Base-by-base conservation (phyloP, 2,113 vertebrate species). In the Sander lucioperca region DNA sequence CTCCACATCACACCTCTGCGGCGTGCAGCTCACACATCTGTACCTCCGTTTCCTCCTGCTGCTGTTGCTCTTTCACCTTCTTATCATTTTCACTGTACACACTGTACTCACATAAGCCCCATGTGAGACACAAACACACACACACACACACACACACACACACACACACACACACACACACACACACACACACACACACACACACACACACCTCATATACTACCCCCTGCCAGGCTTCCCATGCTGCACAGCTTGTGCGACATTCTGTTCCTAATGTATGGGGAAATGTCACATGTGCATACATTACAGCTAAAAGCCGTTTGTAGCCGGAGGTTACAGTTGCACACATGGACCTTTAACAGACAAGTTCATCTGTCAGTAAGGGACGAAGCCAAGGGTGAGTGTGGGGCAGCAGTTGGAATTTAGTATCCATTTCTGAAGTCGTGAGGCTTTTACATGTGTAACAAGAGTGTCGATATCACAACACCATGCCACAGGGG, bases 201-300 rank as follows among this genome's bases (percentile, higher is more conserved):
- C 51, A 62, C 25, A 47, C 21, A 47, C 14, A 64, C 77, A 12
- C 70, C 45, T 54, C 62, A 13, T 27, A 30, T 39, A 33, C 1
- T 6, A 14, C 85, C 43, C 62, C 86, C 75, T 53, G 73, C 74
- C 33, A 53, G 54, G 72, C 45, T 82, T 81, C 71, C 70, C 51
- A 5, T 57, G 79, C 83, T 75, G 68, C 72, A 43, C 82, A 91
- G 88, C 82, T 56, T 82, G 80, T 79, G 71, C 83, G 84, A 89
- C 84, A 89, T 82, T 92, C 69, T 82, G 39, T 68, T 83, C n/a
- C 56, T 78, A 85, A 89, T 86, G 85, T 87, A 86, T 86, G 77
- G 79, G 79, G 79, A 90, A 92, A 89, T 80, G 88, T 63, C 85
- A 90, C 69, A 63, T 53, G 69, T 80, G 88, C 77, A 78, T 86